Evolutionary conservation across 2,888 invertebrate species (phyloP).

Genomic region (Campoletis raptor): DNA sequence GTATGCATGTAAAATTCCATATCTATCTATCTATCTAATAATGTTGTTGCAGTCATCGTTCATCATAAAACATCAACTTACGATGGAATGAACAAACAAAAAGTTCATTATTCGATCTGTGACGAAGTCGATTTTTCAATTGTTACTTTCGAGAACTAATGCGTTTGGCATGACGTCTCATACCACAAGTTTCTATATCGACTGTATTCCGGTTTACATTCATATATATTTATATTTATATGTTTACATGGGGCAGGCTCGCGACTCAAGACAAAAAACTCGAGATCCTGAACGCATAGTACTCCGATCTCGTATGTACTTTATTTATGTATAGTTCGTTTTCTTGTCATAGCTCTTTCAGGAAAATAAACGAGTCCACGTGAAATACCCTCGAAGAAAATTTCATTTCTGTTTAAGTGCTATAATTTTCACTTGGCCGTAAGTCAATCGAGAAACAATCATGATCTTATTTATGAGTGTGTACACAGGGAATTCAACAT

Average conservation of each 20-base stretch:
- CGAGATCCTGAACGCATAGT: conserved; percentile 23
- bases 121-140: conserved; percentile 4
- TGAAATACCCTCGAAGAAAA: conserved; percentile 43
- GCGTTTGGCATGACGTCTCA: background rate
- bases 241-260: background rate
- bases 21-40: too few species aligned
- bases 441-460: conserved; percentile 55
- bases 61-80: background rate
- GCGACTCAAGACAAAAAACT: conserved; percentile 16
- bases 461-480: background rate
- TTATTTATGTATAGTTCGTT: background rate
- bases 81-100: background rate
- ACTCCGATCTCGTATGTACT: conserved; percentile 8
- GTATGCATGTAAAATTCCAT: too few species aligned
- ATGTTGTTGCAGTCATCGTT: background rate
- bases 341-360: conserved; percentile 35
- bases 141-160: conserved; percentile 15
- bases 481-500: background rate
- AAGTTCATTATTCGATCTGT: background rate
- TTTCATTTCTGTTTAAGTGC: conserved; percentile 44
- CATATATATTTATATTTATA: conserved; percentile 4
- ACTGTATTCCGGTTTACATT: conserved; percentile 6
- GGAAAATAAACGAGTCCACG: conserved; percentile 48
- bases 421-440: conserved; percentile 37
- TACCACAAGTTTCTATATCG: background rate